Conservation (phyloP, 2,797 vertebrate species). For the Synaphobranchus kaupii region DNA sequence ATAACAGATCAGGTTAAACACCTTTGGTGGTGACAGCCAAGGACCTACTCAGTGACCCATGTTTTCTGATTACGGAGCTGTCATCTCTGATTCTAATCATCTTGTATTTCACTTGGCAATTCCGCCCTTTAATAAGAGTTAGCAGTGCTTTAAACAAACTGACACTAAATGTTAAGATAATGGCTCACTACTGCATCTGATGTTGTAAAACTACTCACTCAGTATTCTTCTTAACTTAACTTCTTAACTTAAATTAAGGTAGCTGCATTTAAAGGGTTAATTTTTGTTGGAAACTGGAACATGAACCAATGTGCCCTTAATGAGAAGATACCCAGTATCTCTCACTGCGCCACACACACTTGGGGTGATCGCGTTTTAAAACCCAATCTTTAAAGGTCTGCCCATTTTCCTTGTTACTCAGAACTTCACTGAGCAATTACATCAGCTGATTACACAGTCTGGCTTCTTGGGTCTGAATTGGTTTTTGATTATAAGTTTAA, state of each 20-base stretch:
- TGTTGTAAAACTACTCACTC: too few relatives aligned
- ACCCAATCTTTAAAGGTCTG: background rate
- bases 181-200: too few relatives aligned
- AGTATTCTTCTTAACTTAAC: background rate
- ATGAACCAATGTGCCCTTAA: background rate
- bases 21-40: background rate
- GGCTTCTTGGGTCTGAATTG: background rate
- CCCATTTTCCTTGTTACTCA: background rate
- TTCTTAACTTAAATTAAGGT: background rate
- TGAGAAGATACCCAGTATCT: background rate
- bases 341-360: background rate
- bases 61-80: background rate
- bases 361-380: background rate
- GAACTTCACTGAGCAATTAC: background rate
- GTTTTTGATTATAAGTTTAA: background rate
- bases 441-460: background rate
- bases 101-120: background rate
- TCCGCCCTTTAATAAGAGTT: background rate
- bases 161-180: background rate
- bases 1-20: slow-evolving; percentile 15
- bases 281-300: background rate
- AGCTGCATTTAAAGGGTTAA: background rate
- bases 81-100: background rate
- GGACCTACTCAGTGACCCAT: background rate
- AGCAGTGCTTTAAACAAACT: background rate